Conservation (phyloP, 2,888 invertebrate species). For the Scaptomyza reducta region DNA sequence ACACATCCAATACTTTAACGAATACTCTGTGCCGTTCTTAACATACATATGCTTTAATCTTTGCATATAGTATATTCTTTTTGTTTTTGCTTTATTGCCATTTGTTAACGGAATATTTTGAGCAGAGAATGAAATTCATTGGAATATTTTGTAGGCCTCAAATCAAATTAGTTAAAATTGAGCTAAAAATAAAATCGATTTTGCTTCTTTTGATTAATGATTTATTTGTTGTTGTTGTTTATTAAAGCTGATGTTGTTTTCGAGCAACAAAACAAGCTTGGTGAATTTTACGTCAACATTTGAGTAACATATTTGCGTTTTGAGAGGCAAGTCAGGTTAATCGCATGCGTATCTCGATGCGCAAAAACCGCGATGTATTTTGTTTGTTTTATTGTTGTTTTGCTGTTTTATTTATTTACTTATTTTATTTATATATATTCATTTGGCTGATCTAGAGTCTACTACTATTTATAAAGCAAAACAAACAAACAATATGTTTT, state of each 20-base stretch:
- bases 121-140: background rate
- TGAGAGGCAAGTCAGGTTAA: background rate
- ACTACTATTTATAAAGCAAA: background rate
- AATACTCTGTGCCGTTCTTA: background rate
- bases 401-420: background rate
- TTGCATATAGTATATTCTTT: background rate
- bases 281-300: constrained; percentile 12
- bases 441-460: background rate
- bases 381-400: background rate
- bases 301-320: constrained; percentile 8
- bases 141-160: background rate
- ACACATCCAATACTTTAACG: background rate
- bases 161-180: background rate
- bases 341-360: background rate
- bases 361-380: background rate
- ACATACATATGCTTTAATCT: background rate
- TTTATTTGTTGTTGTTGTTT: constrained; percentile 19
- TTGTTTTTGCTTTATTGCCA: background rate
- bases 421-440: background rate
- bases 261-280: constrained; percentile 7
- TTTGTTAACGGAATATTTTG: constrained; percentile 10
- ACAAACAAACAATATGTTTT: background rate
- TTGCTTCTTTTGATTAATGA: constrained; percentile 14
- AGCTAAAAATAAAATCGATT: constrained; percentile 4
- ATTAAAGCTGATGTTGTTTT: background rate